phyloP scores from a whole-genome alignment of 2,888 invertebrate species.

The Ennomos quercinarius region DNA sequence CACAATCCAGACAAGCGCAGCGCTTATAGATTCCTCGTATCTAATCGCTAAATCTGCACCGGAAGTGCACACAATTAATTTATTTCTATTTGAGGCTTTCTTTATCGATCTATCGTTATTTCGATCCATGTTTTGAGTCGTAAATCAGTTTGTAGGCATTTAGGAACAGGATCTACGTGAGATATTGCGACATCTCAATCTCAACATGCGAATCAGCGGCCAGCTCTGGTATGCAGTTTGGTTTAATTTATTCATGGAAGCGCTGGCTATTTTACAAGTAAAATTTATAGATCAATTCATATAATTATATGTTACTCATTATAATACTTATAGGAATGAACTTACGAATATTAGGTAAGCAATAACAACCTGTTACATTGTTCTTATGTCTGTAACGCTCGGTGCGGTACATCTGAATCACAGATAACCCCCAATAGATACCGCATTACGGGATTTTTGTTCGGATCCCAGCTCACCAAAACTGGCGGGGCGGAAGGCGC shows the following conservation, averaged over 20 bases:
- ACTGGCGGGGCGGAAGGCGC: no score
- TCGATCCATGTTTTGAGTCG: slow-evolving; percentile 15
- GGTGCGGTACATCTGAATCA: no score
- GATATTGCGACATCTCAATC: slow-evolving; percentile 13
- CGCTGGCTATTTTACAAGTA: background rate
- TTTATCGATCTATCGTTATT: slow-evolving; percentile 24
- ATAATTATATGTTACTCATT: background rate
- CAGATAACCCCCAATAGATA: no score
- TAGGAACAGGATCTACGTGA: slow-evolving; percentile 16
- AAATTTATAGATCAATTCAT: background rate
- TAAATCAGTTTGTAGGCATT: slow-evolving; percentile 20
- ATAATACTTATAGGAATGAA: no score
- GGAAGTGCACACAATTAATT: slow-evolving; percentile 44
- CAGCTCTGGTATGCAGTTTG: no score
- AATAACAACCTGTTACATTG: no score
- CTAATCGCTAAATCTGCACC: slow-evolving; percentile 33
- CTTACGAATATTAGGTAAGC: no score
- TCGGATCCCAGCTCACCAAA: no score
- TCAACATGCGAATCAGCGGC: no score
- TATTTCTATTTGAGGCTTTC: slow-evolving; percentile 39
- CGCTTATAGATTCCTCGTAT: slow-evolving; percentile 44
- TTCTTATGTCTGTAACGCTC: no score
- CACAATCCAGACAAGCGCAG: slow-evolving; percentile 37
- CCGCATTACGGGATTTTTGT: no score
- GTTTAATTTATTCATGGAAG: no score